These are phyloP conservation scores for Acleris sparsana DNA, from an alignment of 2,888 invertebrate species.

Conservation along the genomic window DNA sequence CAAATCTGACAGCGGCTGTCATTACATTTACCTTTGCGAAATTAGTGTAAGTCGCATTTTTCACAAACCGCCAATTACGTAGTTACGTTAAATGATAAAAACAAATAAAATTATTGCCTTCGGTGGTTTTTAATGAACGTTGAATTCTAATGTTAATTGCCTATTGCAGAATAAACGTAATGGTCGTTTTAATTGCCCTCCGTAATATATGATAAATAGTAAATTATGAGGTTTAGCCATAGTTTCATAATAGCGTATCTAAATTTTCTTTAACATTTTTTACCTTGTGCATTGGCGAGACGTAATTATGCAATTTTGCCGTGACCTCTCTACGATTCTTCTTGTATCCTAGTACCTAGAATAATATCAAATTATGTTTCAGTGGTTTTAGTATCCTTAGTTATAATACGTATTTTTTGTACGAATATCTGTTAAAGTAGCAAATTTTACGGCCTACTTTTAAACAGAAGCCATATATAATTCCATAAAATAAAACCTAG, in stretches of 20 bases:
- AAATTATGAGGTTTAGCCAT: too few relatives aligned
- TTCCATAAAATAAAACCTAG: neutral
- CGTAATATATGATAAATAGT: neutral
- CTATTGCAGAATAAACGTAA: conserved; percentile 31
- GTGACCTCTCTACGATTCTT: too few relatives aligned
- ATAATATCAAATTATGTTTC: too few relatives aligned
- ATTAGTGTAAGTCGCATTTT: conserved; percentile 11
- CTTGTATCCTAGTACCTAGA: too few relatives aligned
- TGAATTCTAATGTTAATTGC: conserved; percentile 28
- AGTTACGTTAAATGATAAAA: conserved; percentile 18
- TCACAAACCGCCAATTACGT: conserved; percentile 22
- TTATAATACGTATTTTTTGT: too few relatives aligned
- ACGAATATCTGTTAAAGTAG: too few relatives aligned
- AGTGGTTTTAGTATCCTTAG: too few relatives aligned
- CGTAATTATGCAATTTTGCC: too few relatives aligned
- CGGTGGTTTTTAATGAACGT: conserved; percentile 24
- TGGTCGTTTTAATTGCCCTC: conserved; percentile 6
- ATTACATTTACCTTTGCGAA: conserved; percentile 14
- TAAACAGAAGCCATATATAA: conserved; percentile 6
- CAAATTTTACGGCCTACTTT: neutral
- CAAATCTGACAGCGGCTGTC: conserved; percentile 4
- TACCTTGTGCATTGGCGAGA: too few relatives aligned
- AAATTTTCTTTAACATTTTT: too few relatives aligned
- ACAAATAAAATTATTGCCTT: conserved; percentile 16
- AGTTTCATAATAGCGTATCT: too few relatives aligned